A percentile compares a stretch with the other conserved stretches of the same genome.
Conservation (phyloP, 2,797 vertebrate species). For the Rhyacichthys aspro region DNA sequence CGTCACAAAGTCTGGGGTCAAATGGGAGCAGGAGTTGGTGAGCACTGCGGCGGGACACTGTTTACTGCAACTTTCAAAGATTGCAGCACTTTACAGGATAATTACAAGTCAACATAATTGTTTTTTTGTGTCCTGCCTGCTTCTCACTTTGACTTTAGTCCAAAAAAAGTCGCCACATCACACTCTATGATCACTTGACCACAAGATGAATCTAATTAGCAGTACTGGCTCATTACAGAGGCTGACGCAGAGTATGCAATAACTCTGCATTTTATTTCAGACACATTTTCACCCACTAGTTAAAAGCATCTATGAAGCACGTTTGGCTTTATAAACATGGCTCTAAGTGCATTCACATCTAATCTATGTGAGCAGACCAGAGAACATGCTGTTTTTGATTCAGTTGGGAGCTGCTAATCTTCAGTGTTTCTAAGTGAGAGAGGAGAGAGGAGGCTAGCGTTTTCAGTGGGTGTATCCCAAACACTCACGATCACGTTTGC, state of each 20-base stretch:
- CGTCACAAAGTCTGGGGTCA: conserved; percentile 65
- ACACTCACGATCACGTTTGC: conserved; percentile 72
- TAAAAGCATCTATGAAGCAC: conserved; percentile 58
- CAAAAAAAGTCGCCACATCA: conserved; percentile 52
- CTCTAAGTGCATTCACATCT: not conserved
- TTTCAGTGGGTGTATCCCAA: conserved; percentile 65
- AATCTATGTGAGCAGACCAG: not conserved
- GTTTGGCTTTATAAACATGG: conserved; percentile 40
- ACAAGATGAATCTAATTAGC: conserved; percentile 42
- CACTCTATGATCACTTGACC: conserved; percentile 48
- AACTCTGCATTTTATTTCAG: conserved; percentile 46
- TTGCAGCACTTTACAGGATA: conserved; percentile 27
- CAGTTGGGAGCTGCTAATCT: conserved; percentile 21
- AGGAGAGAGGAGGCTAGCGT: conserved; percentile 45
- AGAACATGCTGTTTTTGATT: conserved; percentile 49
- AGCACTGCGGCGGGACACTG: conserved; percentile 19
- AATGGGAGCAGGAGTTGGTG: conserved; percentile 34
- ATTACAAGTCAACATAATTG: conserved; percentile 44
- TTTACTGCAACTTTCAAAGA: conserved; percentile 42
- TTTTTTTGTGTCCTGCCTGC: conserved; percentile 11
- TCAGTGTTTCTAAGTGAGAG: conserved; percentile 42
- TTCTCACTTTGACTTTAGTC: conserved; percentile 28
- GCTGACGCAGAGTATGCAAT: conserved; percentile 30
- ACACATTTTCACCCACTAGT: conserved; percentile 64
- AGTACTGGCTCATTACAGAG: conserved; percentile 43